These are phyloP conservation scores for Anguilla megastoma DNA, from an alignment of 2,797 vertebrate genomes.

Conservation along the genomic window DNA sequence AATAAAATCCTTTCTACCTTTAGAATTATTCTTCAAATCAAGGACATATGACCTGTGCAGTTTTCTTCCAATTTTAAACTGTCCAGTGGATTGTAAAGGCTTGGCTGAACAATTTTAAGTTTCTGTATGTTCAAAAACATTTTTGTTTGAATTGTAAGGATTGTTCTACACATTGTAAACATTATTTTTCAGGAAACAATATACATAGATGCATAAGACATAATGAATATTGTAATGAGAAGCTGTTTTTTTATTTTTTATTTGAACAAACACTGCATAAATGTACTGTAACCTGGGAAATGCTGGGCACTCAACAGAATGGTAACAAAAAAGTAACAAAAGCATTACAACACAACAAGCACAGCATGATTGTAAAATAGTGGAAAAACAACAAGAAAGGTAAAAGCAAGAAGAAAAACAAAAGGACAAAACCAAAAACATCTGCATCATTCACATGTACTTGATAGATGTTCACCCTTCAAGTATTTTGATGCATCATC, in stretches of 20 bases:
- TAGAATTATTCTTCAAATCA: constrained; percentile 2
- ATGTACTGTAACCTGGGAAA: constrained; percentile 1
- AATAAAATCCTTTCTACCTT: neutral
- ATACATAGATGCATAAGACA: neutral
- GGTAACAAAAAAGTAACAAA: neutral
- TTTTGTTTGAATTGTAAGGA: constrained; percentile 8
- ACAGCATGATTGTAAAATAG: neutral
- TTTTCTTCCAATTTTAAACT: neutral
- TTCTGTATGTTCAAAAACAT: constrained; percentile 12
- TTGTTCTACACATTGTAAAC: constrained; percentile 37
- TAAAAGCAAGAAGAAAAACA: neutral
- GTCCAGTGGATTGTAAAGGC: neutral
- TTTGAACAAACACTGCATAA: neutral
- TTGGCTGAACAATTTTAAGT: neutral
- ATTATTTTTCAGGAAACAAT: constrained; percentile 26
- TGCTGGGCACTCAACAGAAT: neutral
- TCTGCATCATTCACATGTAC: constrained; percentile 18
- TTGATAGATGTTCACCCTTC: constrained; percentile 27
- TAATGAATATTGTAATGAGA: neutral
- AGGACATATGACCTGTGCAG: constrained; percentile 3
- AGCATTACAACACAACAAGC: constrained; percentile 19
- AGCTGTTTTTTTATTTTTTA: neutral
- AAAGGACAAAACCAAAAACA: neutral
- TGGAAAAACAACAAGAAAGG: neutral
- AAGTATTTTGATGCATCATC: constrained; percentile 21